Conservation (phyloP, 2,888 invertebrate species). For the Campaea margaritaria region DNA sequence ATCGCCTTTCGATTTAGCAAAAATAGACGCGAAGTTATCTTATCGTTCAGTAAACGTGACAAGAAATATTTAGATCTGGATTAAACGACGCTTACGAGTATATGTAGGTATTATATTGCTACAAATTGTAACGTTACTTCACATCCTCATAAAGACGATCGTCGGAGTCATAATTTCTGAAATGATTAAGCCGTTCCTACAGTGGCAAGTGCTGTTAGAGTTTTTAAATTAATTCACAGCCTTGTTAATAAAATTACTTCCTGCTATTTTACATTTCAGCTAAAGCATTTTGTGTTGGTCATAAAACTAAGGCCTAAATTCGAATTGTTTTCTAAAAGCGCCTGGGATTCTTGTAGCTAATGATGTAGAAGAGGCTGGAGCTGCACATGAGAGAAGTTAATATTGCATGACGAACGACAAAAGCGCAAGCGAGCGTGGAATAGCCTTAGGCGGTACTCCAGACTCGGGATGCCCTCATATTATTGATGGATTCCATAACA, state of each 20-base stretch:
- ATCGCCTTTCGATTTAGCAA: slow-evolving; percentile 20
- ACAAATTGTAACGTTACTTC: neutral
- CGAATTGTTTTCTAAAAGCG: neutral
- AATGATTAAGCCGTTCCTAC: neutral
- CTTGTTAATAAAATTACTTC: slow-evolving; percentile 27
- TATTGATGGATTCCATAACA: neutral
- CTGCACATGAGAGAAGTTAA: too few relatives aligned
- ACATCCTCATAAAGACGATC: neutral
- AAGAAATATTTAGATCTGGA: slow-evolving; percentile 13
- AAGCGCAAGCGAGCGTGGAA: too few relatives aligned
- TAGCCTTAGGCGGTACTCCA: too few relatives aligned
- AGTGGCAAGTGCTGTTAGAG: neutral
- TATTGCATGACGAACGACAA: too few relatives aligned
- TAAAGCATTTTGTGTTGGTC: neutral
- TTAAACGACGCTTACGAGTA: neutral
- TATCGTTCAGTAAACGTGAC: slow-evolving; percentile 17
- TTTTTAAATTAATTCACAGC: slow-evolving; percentile 20
- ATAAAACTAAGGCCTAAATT: neutral
- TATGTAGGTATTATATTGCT: neutral
- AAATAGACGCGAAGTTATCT: slow-evolving; percentile 21
- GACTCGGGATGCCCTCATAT: too few relatives aligned
- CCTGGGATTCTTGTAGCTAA: too few relatives aligned
- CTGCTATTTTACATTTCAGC: slow-evolving; percentile 13
- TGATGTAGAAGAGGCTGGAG: too few relatives aligned
- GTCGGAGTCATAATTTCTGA: neutral